Evolutionary conservation across 2,113 vertebrate species (phyloP).

Genomic region (Trichomycterus rosablanca): DNA sequence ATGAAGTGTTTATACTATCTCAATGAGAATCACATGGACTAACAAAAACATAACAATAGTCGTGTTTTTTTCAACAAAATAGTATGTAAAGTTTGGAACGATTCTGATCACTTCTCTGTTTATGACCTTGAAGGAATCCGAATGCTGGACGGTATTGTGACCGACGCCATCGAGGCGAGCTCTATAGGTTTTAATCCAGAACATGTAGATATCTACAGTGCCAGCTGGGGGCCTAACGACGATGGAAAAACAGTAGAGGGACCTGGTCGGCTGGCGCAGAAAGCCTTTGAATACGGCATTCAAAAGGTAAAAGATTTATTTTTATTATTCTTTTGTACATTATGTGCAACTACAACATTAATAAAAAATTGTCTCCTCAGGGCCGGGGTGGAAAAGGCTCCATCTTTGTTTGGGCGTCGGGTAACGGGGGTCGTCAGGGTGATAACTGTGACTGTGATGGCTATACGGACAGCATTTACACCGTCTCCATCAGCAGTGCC

Average conservation of each 20-base stretch:
- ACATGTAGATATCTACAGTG: constrained; percentile 97
- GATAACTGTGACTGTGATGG: constrained; percentile 98
- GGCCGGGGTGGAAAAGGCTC: constrained; percentile 93
- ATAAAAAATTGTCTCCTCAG: too few relatives aligned
- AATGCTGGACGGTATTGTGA: constrained; percentile 96
- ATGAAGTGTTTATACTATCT: too few relatives aligned
- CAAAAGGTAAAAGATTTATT: constrained; percentile 73
- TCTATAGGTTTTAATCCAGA: constrained; percentile 94
- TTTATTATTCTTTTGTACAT: not conserved
- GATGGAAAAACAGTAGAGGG: constrained; percentile 97
- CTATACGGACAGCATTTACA: constrained; percentile 97
- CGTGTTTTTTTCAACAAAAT: too few relatives aligned
- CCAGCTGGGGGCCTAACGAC: constrained; percentile 97
- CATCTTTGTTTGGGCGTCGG: constrained; percentile 98
- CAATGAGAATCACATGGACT: too few relatives aligned
- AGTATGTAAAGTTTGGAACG: too few relatives aligned
- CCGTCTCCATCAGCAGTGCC: constrained; percentile 95
- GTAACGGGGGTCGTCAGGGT: constrained; percentile 92
- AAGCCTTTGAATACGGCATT: constrained; percentile 95
- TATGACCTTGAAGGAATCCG: constrained; percentile 81
- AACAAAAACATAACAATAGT: too few relatives aligned
- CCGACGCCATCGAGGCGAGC: constrained; percentile 95
- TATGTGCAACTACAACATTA: not conserved
- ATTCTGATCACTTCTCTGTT: too few relatives aligned
- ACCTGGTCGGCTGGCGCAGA: constrained; percentile 88